Base-by-base conservation (phyloP, 1,140 invertebrate genomes). In the Sminthurides bifidus region DNA sequence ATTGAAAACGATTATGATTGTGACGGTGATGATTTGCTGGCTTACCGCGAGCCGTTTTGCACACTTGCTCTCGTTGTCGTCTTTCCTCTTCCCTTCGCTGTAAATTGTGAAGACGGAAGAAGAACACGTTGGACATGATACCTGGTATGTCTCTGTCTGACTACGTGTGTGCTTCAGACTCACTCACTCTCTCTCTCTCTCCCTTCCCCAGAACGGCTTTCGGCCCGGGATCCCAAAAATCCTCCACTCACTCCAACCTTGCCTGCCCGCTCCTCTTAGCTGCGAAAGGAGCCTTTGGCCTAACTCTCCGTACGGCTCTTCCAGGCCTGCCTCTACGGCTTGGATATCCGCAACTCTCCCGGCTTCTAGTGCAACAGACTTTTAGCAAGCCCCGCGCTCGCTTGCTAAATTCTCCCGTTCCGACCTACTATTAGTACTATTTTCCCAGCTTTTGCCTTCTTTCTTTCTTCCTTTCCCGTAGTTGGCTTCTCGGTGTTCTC, bases 31-130 rank as follows among this genome's bases (percentile, higher is more conserved):
- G n/a, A n/a, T n/a, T n/a, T n/a, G n/a, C n/a, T n/a, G n/a, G n/a
- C 52, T 70, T 67, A 17, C 70, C 64, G 30, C 69, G 75, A 66
- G 69, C 74, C 49, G 54, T 60, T 44, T 72, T 73, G 68, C 74
- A 74, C 61, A 76, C 72, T 65, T 77, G 73, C 65, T 73, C 66
- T 17, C 61, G 44, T 40, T 59, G 53, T 30, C 61, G 52, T 58
- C 76, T 76, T 21, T 66, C 60, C 66, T 85, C 84, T 72, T 85
- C 82, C 67, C 82, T 82, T 37, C 86, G 80, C 68, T 82, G 84
- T 66, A 90, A 77, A 73, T 89, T 88, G 79, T 88, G 87, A 69
- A 89, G 79, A 53, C 87, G 86, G 75, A 91, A 91, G 81, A 92
- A 91, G 79, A 90, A 92, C 77, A 91, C 80, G 64, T 73, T 73